phyloP scores from a whole-genome alignment of 1,140 invertebrate genomes.

The Solen grandis region DNA sequence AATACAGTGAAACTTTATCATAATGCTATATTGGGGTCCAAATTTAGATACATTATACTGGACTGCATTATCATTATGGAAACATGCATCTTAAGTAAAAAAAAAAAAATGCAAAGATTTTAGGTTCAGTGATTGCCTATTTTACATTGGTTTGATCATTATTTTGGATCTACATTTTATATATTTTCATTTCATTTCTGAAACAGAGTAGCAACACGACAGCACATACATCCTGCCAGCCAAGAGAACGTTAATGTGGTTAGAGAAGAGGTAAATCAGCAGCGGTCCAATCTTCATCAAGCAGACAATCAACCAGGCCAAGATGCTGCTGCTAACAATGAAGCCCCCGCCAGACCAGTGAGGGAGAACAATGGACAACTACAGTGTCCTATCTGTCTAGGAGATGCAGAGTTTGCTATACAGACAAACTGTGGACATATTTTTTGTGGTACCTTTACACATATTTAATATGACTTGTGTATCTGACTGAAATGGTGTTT shows the following conservation, averaged over 20 bases:
- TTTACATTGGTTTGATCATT: no score
- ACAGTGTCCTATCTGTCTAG: conserved; percentile 81
- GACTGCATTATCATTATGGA: no score
- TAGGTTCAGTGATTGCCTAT: no score
- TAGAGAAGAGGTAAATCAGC: conserved; percentile 61
- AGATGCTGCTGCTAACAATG: background rate
- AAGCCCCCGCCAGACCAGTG: conserved; percentile 29
- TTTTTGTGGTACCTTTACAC: conserved; percentile 84
- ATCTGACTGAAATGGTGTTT: no score
- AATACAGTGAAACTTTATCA: no score
- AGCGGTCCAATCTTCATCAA: conserved; percentile 13
- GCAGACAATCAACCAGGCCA: conserved; percentile 17
- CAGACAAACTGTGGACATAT: conserved; percentile 84
- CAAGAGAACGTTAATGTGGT: conserved; percentile 67
- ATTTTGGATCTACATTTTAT: no score
- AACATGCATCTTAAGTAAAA: no score
- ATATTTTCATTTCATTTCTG: no score
- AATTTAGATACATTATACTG: no score
- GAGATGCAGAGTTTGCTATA: conserved; percentile 77
- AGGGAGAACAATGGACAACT: conserved; percentile 63
- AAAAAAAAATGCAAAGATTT: no score
- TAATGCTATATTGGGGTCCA: no score
- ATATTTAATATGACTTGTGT: no score
- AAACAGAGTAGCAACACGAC: background rate
- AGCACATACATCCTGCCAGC: conserved; percentile 78